Evolutionary conservation across 2,888 invertebrate genomes (phyloP), one percentile per base, ranked within the genome.

Genomic region (Plagodis dolabraria): DNA sequence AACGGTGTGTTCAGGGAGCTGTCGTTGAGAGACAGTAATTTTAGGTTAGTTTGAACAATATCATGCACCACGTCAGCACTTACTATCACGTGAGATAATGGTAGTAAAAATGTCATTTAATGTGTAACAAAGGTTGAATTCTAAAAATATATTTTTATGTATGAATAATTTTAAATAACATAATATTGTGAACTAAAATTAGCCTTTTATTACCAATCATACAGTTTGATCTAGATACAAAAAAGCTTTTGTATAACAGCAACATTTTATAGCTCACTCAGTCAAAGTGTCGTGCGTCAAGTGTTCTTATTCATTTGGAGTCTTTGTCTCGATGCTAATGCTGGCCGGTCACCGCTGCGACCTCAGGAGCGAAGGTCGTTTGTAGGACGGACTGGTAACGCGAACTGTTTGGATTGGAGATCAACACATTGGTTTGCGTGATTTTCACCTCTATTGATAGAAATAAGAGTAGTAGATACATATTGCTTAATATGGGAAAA

Each of bases 311-410:
- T 86, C 84, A 84, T 77, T 79, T 74, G 74, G 76, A 83, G 82
- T 87, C 90, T 90, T 90, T 90, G 90, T 91, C 85, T 80, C 74
- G 85, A 89, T 90, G 89, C 82, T 85, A 88, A 90, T 89, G 74
- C 72, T 82, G 83, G 86, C 82, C 86, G 89, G 89, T 87, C 88
- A 86, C 82, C 81, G 82, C 65, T 63, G 83, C 84, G 88, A 88
- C 87, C 89, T 77, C 78, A 78, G 82, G 85, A 83, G 72, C 83
- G 84, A 87, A 89, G 89, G 89, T 89, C 87, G 84, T 80, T 78
- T 87, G 87, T 88, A 88, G 89, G 88, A 87, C 87, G 83, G 63
- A 73, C 75, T 65, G 66, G 69, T 68, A 60, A 66, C 69, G 69
- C 70, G 61, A 72, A 76, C 72, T 67, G 70, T 70, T 67, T 67